Percentiles rank a stretch among this genome's conserved stretches.
These are phyloP conservation scores for Clarias magur DNA, from an alignment of 2,113 vertebrate species.

Conservation along the genomic window DNA sequence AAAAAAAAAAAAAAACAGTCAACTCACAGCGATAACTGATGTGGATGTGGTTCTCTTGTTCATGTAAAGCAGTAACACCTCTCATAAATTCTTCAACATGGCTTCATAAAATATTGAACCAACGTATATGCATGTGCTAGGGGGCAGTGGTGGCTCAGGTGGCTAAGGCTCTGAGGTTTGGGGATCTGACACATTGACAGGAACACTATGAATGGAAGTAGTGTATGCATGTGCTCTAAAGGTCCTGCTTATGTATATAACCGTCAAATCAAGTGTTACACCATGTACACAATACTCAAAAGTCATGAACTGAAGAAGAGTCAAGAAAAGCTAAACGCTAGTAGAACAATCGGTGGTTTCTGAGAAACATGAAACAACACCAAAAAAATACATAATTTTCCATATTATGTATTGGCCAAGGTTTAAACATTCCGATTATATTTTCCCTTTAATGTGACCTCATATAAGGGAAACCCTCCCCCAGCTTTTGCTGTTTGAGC, in stretches of 20 bases:
- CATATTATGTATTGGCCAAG: no score
- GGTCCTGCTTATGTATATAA: neutral
- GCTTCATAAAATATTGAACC: neutral
- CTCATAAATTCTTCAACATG: neutral
- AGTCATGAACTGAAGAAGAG: neutral
- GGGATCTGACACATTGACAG: no score
- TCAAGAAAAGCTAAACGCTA: neutral
- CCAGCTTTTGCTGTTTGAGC: no score
- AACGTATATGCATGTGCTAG: neutral
- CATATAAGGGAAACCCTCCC: no score
- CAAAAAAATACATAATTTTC: neutral
- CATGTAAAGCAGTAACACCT: neutral
- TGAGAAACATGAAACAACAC: neutral
- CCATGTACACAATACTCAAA: neutral
- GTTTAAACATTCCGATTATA: no score
- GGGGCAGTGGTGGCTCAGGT: no score
- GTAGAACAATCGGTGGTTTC: neutral
- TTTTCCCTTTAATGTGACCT: no score
- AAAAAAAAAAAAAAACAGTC: neutral
- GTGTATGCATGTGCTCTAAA: neutral
- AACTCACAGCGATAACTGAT: neutral
- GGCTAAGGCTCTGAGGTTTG: no score
- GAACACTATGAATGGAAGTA: no score
- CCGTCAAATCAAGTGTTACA: neutral
- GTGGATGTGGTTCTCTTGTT: neutral